Conservation (phyloP, 2,888 invertebrate genomes). For the Lamproptera curius region DNA sequence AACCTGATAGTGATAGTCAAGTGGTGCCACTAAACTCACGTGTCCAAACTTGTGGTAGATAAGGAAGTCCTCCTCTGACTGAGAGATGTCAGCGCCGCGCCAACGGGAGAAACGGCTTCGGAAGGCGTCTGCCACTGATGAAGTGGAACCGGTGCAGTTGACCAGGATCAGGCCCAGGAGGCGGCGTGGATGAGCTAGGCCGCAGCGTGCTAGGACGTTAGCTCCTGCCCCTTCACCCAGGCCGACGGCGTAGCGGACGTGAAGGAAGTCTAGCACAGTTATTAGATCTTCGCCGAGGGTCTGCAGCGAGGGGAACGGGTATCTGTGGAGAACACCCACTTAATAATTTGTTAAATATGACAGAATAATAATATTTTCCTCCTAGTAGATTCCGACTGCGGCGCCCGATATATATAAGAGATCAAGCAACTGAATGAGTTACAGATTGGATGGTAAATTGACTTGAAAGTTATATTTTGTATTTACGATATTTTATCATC, state of each 20-base stretch:
- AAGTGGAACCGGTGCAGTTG: conserved; percentile 92
- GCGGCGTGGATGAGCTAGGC: conserved; percentile 87
- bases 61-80: conserved; percentile 92
- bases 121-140: conserved; percentile 91
- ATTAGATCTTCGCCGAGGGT: conserved; percentile 89
- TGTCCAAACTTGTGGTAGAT: conserved; percentile 95
- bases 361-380: no score
- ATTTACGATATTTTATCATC: no score
- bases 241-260: conserved; percentile 90
- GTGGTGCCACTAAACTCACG: conserved; percentile 80
- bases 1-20: conserved; percentile 63
- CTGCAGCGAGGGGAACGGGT: conserved; percentile 89
- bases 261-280: conserved; percentile 88
- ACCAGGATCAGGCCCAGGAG: conserved; percentile 89
- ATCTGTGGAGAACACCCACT: conserved; percentile 76
- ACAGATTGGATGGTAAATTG: no score
- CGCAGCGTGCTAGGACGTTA: conserved; percentile 90
- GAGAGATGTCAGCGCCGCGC: conserved; percentile 90
- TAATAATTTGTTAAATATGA: no score
- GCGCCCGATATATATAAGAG: no score
- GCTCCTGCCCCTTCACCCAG: conserved; percentile 94
- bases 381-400: no score
- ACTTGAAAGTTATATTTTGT: no score
- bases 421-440: no score
- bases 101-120: conserved; percentile 91